Conservation (phyloP, 2,888 invertebrate genomes). For the Aporophyla nigra region DNA sequence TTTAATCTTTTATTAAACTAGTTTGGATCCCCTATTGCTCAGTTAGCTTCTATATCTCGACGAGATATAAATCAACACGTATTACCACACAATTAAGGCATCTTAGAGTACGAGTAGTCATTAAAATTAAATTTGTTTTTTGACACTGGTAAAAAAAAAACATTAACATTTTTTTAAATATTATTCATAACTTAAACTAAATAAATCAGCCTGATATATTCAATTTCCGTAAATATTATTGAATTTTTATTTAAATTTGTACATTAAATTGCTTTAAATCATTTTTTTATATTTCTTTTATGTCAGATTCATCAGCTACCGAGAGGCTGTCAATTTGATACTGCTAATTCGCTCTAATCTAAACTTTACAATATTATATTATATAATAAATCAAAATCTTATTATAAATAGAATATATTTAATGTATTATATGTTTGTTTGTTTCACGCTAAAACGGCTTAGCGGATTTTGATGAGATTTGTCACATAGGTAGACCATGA, state of each 20-base stretch:
- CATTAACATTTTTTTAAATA: background rate
- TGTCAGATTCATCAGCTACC: background rate
- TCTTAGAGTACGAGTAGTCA: background rate
- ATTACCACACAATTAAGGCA: background rate
- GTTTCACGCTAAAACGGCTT: too few relatives aligned
- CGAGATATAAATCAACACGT: background rate
- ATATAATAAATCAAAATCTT: too few relatives aligned
- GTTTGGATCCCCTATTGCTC: background rate
- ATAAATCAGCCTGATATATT: conserved; percentile 17
- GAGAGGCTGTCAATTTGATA: background rate
- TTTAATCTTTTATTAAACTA: background rate
- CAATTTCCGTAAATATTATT: background rate
- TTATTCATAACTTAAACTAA: background rate
- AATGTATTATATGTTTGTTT: too few relatives aligned
- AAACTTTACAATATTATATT: too few relatives aligned
- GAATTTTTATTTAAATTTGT: conserved; percentile 15
- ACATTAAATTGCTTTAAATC: background rate
- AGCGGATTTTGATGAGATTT: too few relatives aligned
- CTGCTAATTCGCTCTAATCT: conserved; percentile 62
- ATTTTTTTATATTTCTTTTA: conserved; percentile 8
- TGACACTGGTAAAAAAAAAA: background rate
- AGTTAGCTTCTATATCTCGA: background rate
- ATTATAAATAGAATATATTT: too few relatives aligned
- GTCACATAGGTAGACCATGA: too few relatives aligned
- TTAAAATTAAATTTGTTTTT: background rate